Percentiles rank a stretch among this genome's conserved stretches.
These are phyloP conservation scores for Acanthosoma haemorrhoidale DNA, from an alignment of 2,888 invertebrate genomes.

Conservation along the genomic window DNA sequence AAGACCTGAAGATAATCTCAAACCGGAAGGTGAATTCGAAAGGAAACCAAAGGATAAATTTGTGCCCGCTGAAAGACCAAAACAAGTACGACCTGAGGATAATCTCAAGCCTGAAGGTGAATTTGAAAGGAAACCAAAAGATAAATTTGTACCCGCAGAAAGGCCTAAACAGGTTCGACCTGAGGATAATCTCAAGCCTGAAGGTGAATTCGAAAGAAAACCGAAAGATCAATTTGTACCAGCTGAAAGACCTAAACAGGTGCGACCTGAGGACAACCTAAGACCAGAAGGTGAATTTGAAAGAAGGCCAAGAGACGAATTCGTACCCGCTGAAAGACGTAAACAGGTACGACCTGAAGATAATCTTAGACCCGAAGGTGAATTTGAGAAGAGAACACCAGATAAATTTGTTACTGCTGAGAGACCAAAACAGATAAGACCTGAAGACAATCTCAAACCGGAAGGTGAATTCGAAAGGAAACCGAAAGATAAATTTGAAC, in stretches of 20 bases:
- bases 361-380: slow-evolving; percentile 44
- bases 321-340: slow-evolving; percentile 48
- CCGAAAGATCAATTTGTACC: slow-evolving; percentile 49
- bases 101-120: slow-evolving; percentile 54
- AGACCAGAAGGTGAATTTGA: slow-evolving; percentile 54
- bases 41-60: slow-evolving; percentile 44
- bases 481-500: slow-evolving; percentile 48
- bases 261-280: slow-evolving; percentile 51
- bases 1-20: slow-evolving; percentile 45
- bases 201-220: slow-evolving; percentile 49
- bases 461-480: slow-evolving; percentile 46
- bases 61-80: slow-evolving; percentile 41
- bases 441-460: slow-evolving; percentile 49
- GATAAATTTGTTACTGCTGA: slow-evolving; percentile 49
- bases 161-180: slow-evolving; percentile 41
- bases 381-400: slow-evolving; percentile 49
- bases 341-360: slow-evolving; percentile 47
- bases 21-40: slow-evolving; percentile 49
- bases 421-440: slow-evolving; percentile 44
- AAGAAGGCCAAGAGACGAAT: slow-evolving; percentile 47
- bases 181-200: slow-evolving; percentile 44
- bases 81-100: slow-evolving; percentile 49
- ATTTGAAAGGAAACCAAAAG: slow-evolving; percentile 45
- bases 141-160: slow-evolving; percentile 46
- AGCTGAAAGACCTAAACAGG: slow-evolving; percentile 47